Evolutionary conservation across 2,113 vertebrate species (phyloP).

Genomic region (Polyodon spathula): DNA sequence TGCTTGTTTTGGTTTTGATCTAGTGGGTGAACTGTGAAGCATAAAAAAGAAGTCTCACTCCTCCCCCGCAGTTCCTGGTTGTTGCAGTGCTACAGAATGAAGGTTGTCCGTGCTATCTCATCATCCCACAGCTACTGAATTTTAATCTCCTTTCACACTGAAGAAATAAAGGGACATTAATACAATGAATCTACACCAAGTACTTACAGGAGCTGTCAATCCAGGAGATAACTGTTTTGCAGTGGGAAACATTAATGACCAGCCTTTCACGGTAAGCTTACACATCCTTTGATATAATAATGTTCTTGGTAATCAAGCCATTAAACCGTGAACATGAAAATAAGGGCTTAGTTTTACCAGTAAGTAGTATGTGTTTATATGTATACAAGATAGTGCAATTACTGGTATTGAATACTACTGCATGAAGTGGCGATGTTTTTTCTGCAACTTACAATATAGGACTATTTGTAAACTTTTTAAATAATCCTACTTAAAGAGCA

Average conservation of each 20-base stretch:
- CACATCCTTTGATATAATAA: no score
- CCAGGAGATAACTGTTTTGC: slow-evolving; percentile 90
- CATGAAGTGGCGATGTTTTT: no score
- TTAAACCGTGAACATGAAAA: no score
- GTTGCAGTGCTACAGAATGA: background rate
- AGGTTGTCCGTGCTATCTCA: background rate
- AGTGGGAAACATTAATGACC: slow-evolving; percentile 72
- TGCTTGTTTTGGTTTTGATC: background rate
- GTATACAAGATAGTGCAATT: no score
- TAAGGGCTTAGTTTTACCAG: no score
- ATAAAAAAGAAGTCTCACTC: background rate
- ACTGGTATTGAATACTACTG: no score
- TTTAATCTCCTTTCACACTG: slow-evolving; percentile 28
- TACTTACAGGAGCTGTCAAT: slow-evolving; percentile 91
- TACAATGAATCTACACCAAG: slow-evolving; percentile 91
- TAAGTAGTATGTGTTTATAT: no score
- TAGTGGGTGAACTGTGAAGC: background rate
- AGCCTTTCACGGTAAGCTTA: slow-evolving; percentile 79
- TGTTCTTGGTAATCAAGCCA: no score
- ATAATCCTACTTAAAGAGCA: no score
- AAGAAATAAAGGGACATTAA: slow-evolving; percentile 12
- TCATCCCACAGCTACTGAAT: slow-evolving; percentile 21
- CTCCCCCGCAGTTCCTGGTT: background rate
- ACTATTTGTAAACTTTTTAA: no score
- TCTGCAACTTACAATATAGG: no score